These are phyloP conservation scores for Smithornis capensis DNA, from an alignment of 2,113 vertebrate species.

Conservation along the genomic window DNA sequence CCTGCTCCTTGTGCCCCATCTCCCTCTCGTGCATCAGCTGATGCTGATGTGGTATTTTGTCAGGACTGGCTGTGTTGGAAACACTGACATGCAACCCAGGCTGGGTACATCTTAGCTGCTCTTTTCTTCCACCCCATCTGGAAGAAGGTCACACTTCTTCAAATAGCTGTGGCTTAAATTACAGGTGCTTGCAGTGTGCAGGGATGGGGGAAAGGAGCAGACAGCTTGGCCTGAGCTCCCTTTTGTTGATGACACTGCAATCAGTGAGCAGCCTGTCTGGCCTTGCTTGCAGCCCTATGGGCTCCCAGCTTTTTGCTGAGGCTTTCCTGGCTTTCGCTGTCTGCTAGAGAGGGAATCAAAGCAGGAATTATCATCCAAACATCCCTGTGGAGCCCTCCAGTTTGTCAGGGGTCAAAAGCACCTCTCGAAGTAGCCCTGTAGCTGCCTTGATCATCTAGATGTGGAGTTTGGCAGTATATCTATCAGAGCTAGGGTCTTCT, in stretches of 20 bases:
- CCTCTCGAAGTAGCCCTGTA: background rate
- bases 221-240: background rate
- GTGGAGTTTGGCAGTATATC: background rate
- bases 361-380: background rate
- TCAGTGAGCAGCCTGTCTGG: background rate
- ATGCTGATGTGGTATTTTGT: background rate
- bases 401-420: background rate
- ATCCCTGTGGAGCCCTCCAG: background rate
- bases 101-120: background rate
- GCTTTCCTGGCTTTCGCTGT: background rate
- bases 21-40: background rate
- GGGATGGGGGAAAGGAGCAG: background rate
- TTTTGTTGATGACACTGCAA: background rate
- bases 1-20: background rate
- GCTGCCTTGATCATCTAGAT: background rate
- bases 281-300: background rate
- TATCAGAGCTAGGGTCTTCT: background rate
- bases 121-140: background rate
- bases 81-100: background rate
- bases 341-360: background rate
- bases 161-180: constrained; percentile 3
- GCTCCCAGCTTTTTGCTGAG: background rate
- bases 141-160: constrained; percentile 25
- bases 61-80: background rate
- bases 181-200: background rate